Percentiles rank a stretch among this genome's conserved stretches.
Conservation (phyloP, 2,113 vertebrate species). For the Neofelis nebulosa region DNA sequence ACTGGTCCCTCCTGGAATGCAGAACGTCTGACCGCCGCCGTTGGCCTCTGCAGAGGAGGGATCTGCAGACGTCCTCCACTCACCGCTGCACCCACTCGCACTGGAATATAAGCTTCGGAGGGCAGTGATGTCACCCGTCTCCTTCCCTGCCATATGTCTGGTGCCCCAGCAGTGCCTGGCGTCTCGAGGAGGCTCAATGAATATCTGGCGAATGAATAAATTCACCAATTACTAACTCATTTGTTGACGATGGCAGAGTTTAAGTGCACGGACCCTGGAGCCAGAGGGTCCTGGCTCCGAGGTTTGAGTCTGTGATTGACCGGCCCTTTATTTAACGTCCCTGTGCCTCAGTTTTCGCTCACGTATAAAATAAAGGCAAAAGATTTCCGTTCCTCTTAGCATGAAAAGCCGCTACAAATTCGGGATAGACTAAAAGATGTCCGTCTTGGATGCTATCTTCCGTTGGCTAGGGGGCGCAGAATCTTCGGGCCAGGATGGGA, state of each 20-base stretch:
- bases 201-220: not conserved
- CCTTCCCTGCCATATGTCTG: fast-evolving
- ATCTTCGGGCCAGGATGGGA: not conserved
- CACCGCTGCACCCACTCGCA: fast-evolving
- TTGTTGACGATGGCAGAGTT: not conserved
- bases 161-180: not conserved
- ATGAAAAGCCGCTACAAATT: not conserved
- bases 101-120: fast-evolving
- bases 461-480: not conserved
- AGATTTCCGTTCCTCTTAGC: no score
- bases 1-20: fast-evolving
- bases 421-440: not conserved
- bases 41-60: not conserved
- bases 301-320: not conserved
- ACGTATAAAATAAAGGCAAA: not conserved
- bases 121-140: fast-evolving
- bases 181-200: fast-evolving
- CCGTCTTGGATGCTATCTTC: fast-evolving
- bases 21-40: no score
- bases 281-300: not conserved
- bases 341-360: not conserved
- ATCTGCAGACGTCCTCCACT: fast-evolving
- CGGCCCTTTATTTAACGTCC: not conserved
- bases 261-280: not conserved
- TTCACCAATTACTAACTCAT: no score